These are phyloP conservation scores for Kradibia gibbosae DNA, from an alignment of 1,140 invertebrate species.

Conservation along the genomic window DNA sequence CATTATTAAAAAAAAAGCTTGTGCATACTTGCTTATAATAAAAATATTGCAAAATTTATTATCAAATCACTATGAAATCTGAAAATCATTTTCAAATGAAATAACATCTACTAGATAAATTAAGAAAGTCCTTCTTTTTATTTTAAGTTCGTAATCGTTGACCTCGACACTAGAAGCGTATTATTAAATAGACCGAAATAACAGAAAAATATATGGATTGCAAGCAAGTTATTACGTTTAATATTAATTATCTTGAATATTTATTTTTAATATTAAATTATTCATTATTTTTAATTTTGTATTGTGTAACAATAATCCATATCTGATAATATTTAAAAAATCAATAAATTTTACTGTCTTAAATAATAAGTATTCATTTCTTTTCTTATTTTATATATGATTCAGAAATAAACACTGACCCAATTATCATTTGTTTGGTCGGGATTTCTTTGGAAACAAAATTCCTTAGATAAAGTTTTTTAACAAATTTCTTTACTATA, in stretches of 20 bases:
- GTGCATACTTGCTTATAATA: too few species aligned
- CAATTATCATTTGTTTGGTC: neutral
- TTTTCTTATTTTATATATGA: neutral
- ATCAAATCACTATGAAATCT: too few species aligned
- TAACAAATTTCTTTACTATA: too few species aligned
- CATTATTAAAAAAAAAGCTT: too few species aligned
- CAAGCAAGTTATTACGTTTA: neutral
- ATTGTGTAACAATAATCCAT: neutral
- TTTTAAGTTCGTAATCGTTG: neutral
- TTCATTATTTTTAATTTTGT: neutral
- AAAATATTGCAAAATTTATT: too few species aligned
- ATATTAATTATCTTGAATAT: neutral
- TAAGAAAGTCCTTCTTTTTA: neutral
- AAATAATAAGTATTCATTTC: neutral
- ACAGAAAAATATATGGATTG: neutral
- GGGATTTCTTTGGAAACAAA: neutral
- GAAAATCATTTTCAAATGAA: too few species aligned
- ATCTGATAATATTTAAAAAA: too few species aligned
- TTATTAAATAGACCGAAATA: conserved; percentile 5
- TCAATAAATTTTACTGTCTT: too few species aligned
- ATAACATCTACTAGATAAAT: neutral
- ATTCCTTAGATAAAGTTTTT: too few species aligned
- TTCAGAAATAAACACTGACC: neutral
- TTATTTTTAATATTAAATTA: neutral
- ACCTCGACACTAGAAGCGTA: neutral